A percentile compares a stretch with the other conserved stretches of the same genome.
phyloP scores from a whole-genome alignment of 1,140 invertebrate genomes.

The Lepeophtheirus salmonis region DNA sequence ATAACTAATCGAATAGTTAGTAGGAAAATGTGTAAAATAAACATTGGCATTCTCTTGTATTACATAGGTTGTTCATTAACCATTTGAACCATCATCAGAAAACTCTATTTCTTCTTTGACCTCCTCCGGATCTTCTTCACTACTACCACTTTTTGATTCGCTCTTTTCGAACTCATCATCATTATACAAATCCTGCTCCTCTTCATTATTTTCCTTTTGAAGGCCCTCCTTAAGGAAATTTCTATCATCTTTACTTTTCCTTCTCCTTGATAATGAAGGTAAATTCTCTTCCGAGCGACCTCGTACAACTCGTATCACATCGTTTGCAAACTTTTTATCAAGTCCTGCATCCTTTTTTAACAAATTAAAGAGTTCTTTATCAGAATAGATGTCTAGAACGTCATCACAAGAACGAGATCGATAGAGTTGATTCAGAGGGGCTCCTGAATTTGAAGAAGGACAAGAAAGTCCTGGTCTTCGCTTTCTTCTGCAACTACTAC shows the following conservation, averaged over 20 bases:
- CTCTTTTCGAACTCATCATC: not conserved
- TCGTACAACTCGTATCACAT: not conserved
- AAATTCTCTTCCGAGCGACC: not conserved
- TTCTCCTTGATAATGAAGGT: not conserved
- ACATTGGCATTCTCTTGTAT: no score
- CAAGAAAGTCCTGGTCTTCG: no score
- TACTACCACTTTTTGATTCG: not conserved
- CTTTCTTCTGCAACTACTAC: not conserved
- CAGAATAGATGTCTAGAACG: not conserved
- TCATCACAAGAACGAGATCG: not conserved
- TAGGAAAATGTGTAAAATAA: no score
- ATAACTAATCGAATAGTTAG: no score
- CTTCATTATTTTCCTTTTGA: no score
- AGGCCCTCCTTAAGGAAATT: no score
- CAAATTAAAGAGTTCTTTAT: not conserved
- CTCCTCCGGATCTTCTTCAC: no score
- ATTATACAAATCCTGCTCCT: not conserved
- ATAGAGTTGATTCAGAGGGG: not conserved
- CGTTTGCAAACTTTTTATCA: not conserved
- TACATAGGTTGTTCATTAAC: no score
- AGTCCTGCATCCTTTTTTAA: not conserved
- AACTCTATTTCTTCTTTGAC: no score
- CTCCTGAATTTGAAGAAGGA: no score
- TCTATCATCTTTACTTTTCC: no score
- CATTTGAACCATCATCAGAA: no score